phyloP scores from a whole-genome alignment of 1,140 invertebrate genomes.

The Ooceraea biroi region DNA sequence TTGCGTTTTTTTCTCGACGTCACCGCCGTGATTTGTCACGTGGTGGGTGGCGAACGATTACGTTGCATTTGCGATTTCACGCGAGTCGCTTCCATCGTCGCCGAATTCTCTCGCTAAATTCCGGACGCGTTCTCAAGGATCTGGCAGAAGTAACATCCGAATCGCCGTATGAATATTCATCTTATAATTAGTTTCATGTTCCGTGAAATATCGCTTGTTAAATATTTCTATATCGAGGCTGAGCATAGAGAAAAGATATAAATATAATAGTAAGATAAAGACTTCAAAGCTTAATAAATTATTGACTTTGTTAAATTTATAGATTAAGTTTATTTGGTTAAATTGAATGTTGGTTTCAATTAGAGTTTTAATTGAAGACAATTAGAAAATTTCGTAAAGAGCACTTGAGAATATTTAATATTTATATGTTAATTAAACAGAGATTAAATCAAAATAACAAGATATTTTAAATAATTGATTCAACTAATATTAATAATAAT shows the following conservation, averaged over 20 bases:
- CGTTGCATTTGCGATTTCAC: constrained; percentile 85
- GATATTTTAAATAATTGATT: no score
- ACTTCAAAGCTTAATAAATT: no score
- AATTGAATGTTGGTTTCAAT: no score
- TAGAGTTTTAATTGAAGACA: no score
- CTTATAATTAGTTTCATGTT: background rate
- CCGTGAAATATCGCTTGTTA: background rate
- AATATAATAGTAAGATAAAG: background rate
- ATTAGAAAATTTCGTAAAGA: no score
- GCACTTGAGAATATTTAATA: no score
- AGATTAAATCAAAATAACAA: no score
- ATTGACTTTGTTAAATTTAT: no score
- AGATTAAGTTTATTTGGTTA: no score
- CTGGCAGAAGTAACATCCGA: background rate
- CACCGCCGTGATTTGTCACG: constrained; percentile 83
- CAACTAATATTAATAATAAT: no score
- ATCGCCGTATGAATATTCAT: background rate
- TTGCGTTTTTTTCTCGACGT: constrained; percentile 78
- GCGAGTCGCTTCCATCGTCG: constrained; percentile 68
- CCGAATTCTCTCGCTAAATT: constrained; percentile 47
- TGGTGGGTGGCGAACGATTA: constrained; percentile 84
- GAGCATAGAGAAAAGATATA: background rate
- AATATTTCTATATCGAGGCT: constrained; percentile 3
- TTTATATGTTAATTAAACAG: no score
- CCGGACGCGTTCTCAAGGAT: constrained; percentile 12